phyloP scores from a whole-genome alignment of 2,888 invertebrate genomes.

The Cheilosia vernalis region DNA sequence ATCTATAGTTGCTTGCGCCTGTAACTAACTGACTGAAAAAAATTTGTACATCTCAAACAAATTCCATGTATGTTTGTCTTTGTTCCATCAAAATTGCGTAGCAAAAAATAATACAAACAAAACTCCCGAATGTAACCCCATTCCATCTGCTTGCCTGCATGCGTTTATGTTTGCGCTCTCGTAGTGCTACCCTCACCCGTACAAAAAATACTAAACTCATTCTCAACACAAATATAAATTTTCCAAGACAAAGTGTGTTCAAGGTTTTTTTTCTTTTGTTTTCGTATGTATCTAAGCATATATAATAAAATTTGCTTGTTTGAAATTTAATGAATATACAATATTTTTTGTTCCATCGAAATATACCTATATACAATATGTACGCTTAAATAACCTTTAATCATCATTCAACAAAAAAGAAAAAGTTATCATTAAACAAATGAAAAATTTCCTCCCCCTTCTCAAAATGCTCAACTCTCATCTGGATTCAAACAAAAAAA shows the following conservation, averaged over 20 bases:
- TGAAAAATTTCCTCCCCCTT: constrained; percentile 74
- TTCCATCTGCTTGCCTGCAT: constrained; percentile 63
- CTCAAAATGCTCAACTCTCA: constrained; percentile 75
- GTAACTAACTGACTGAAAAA: constrained; percentile 22
- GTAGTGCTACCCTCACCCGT: background rate
- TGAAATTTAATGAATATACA: constrained; percentile 32
- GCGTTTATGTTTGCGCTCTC: constrained; percentile 46
- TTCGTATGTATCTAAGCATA: constrained; percentile 14
- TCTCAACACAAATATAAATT: constrained; percentile 23
- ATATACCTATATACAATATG: constrained; percentile 6
- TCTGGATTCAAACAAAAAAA: constrained; percentile 74
- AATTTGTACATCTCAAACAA: background rate
- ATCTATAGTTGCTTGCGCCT: constrained; percentile 51
- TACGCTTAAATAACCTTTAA: constrained; percentile 57
- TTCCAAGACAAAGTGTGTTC: constrained; percentile 32
- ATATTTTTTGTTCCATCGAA: constrained; percentile 20
- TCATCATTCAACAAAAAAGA: constrained; percentile 50
- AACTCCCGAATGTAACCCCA: constrained; percentile 9
- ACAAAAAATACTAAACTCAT: background rate
- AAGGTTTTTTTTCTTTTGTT: constrained; percentile 12
- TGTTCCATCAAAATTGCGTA: constrained; percentile 35
- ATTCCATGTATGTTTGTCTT: constrained; percentile 29
- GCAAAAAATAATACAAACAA: constrained; percentile 15
- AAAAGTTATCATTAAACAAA: constrained; percentile 59
- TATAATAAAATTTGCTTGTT: constrained; percentile 55